These are phyloP conservation scores for Thera britannica DNA, from an alignment of 2,888 invertebrate species.

Conservation along the genomic window DNA sequence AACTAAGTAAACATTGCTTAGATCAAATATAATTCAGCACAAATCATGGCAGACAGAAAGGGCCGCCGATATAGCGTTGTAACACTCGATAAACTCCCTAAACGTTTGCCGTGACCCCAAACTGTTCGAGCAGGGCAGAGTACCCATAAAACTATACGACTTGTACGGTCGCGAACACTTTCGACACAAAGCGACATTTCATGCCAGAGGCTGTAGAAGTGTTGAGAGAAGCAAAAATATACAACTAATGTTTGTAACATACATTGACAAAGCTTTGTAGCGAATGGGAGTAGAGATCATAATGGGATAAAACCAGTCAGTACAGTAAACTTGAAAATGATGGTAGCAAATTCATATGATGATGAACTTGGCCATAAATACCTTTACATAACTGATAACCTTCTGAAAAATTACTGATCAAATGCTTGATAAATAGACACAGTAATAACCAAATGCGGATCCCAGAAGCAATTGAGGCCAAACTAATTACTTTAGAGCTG, in stretches of 20 bases:
- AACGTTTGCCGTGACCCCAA: conserved; percentile 46
- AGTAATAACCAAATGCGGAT: not conserved
- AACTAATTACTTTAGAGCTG: not conserved
- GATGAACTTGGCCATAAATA: no score
- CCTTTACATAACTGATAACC: no score
- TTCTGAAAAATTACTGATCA: not conserved
- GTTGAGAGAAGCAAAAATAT: conserved; percentile 6
- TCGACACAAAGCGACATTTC: conserved; percentile 22
- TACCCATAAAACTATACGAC: conserved; percentile 45
- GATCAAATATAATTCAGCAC: conserved; percentile 5
- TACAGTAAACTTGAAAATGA: no score
- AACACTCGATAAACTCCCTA: conserved; percentile 21
- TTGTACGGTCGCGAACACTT: conserved; percentile 44
- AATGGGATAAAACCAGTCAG: no score
- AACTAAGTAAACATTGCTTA: no score
- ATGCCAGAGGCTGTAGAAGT: conserved; percentile 18
- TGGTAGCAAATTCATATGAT: no score
- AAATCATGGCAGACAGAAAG: conserved; percentile 9
- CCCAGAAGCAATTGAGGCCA: not conserved
- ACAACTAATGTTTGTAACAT: not conserved
- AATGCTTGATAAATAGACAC: not conserved
- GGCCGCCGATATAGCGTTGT: conserved; percentile 10
- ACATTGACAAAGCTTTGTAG: no score
- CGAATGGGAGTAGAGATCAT: no score
- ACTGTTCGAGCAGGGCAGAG: conserved; percentile 43